Conservation (phyloP, 2,797 vertebrate species). For the Clarias platycephalus region DNA sequence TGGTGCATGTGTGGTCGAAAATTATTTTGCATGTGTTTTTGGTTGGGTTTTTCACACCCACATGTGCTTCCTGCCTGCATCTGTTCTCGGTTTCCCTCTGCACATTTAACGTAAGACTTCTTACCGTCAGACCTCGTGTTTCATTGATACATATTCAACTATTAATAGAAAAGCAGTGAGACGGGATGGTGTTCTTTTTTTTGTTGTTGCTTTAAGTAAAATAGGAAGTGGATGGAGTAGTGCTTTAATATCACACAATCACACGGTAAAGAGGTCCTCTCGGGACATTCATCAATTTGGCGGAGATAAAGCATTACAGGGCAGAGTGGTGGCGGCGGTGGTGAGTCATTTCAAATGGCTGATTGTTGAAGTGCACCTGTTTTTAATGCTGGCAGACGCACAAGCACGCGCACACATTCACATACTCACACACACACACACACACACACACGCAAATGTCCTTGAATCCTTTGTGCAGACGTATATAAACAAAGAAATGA, state of each 20-base stretch:
- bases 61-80: constrained; percentile 16
- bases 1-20: constrained; percentile 14
- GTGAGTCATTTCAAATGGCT: constrained; percentile 38
- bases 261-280: background rate
- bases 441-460: constrained; percentile 6
- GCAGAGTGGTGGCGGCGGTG: constrained; percentile 1
- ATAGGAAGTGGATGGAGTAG: background rate
- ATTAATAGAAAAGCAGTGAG: constrained; percentile 12
- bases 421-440: constrained; percentile 16
- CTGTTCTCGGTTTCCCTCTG: background rate
- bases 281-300: constrained; percentile 14
- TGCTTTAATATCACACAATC: constrained; percentile 18
- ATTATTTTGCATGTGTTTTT: background rate
- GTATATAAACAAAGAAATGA: constrained; percentile 50
- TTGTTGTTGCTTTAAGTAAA: background rate
- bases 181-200: background rate
- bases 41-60: constrained; percentile 3
- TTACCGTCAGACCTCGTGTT: background rate
- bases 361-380: constrained; percentile 52
- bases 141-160: constrained; percentile 5
- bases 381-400: constrained; percentile 37
- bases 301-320: constrained; percentile 2
- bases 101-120: background rate
- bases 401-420: background rate
- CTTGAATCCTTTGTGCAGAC: constrained; percentile 42